Evolutionary conservation across 92 coral and sea anemone species (phyloP).

Genomic region (Zoanthus sansibaricus): DNA sequence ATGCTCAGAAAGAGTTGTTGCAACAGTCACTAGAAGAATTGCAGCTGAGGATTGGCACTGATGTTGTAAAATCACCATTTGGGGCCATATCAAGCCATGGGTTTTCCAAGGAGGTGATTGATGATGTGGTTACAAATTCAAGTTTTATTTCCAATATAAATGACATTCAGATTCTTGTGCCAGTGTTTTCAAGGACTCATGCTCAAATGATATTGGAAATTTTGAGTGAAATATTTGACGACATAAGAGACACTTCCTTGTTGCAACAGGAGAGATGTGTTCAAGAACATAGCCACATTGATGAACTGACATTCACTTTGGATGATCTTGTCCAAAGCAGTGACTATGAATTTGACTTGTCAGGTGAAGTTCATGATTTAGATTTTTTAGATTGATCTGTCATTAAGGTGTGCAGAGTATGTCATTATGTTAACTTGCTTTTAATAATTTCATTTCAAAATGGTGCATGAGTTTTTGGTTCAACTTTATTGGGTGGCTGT

Average conservation of each 20-base stretch:
- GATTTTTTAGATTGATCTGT: constrained; percentile 36
- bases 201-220: constrained; percentile 43
- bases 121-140: constrained; percentile 40
- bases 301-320: constrained; percentile 22
- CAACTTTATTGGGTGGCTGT: constrained; percentile 7
- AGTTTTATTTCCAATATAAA: constrained; percentile 17
- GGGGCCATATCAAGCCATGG: constrained; percentile 37
- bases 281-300: constrained; percentile 36
- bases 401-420: constrained; percentile 27
- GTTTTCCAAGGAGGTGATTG: constrained; percentile 36
- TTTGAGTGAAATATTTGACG: constrained; percentile 48
- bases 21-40: constrained; percentile 38
- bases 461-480: not conserved
- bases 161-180: constrained; percentile 46
- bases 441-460: not conserved
- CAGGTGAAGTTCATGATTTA: constrained; percentile 28
- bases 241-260: constrained; percentile 11
- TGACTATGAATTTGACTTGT: constrained; percentile 38
- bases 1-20: constrained; percentile 30
- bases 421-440: not conserved
- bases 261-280: constrained; percentile 36
- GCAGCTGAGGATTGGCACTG: constrained; percentile 8
- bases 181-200: constrained; percentile 35
- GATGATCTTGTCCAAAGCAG: constrained; percentile 45
- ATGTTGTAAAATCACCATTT: constrained; percentile 36